Percentiles rank a stretch among this genome's conserved stretches.
Evolutionary conservation across 2,888 invertebrate genomes (phyloP).

Genomic region (Halictus ligatus): DNA sequence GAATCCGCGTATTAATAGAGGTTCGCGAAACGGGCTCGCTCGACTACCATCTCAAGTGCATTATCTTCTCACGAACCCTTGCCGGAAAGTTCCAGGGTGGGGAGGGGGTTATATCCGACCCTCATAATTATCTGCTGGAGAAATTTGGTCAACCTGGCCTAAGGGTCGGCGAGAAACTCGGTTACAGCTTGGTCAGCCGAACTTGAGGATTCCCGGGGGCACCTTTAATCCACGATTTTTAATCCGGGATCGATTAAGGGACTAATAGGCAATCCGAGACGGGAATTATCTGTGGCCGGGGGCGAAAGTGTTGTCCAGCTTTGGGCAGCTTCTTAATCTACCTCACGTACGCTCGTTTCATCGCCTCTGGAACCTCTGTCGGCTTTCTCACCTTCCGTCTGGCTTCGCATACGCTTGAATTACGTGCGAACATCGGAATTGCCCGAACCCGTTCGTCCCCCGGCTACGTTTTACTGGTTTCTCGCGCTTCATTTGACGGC

Average conservation of each 20-base stretch:
- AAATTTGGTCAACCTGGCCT: conserved; percentile 79
- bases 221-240: conserved; percentile 77
- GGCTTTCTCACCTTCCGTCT: not conserved
- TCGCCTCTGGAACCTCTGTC: not conserved
- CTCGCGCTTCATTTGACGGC: conserved; percentile 19
- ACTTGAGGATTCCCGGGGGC: conserved; percentile 75
- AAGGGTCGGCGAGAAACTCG: conserved; percentile 73
- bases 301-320: conserved; percentile 23
- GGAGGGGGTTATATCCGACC: conserved; percentile 68
- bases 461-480: too few species aligned
- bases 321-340: conserved; percentile 9
- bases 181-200: conserved; percentile 79
- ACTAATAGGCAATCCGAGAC: conserved; percentile 73
- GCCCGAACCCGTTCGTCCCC: not conserved
- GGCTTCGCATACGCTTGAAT: not conserved
- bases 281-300: conserved; percentile 62
- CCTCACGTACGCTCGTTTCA: conserved; percentile 11
- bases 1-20: conserved; percentile 31
- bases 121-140: conserved; percentile 80
- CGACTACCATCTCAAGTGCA: conserved; percentile 46
- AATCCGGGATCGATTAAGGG: conserved; percentile 73
- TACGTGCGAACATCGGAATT: not conserved
- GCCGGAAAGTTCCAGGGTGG: conserved; percentile 27
- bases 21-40: conserved; percentile 31
- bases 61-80: conserved; percentile 58